Evolutionary conservation across 2,888 invertebrate species (phyloP).

Genomic region (Chalcis sispes): DNA sequence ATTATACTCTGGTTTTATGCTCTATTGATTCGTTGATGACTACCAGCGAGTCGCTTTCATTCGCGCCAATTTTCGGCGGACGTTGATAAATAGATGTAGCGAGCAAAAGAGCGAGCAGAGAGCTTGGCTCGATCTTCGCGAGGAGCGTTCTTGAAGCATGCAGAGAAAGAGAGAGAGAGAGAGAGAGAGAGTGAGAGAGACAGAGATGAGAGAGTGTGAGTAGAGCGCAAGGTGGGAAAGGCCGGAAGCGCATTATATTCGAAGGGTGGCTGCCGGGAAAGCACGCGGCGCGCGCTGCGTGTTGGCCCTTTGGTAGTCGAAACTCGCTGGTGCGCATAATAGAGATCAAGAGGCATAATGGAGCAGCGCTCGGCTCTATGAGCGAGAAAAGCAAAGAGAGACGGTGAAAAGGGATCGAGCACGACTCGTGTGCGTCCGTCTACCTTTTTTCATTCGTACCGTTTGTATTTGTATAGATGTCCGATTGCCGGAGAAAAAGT

Average conservation of each 20-base stretch:
- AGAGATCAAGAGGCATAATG: constrained; percentile 50
- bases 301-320: constrained; percentile 22
- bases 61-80: background rate
- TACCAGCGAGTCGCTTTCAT: background rate
- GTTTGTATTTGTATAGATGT: too few species aligned
- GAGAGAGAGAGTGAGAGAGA: too few species aligned
- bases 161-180: too few species aligned
- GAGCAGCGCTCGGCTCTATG: constrained; percentile 22
- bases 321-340: constrained; percentile 32
- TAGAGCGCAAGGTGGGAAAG: constrained; percentile 6
- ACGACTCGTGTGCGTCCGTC: constrained; percentile 30
- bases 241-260: constrained; percentile 17
- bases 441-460: too few species aligned
- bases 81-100: too few species aligned
- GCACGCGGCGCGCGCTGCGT: too few species aligned
- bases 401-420: constrained; percentile 28
- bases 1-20: background rate
- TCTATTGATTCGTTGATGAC: too few species aligned
- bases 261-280: constrained; percentile 6
- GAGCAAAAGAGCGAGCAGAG: too few species aligned
- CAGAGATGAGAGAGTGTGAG: too few species aligned
- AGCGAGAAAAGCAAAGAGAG: constrained; percentile 11
- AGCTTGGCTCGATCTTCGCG: too few species aligned
- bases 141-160: too few species aligned
- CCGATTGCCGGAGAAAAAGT: constrained; percentile 46